Percentiles rank a stretch among this genome's conserved stretches.
Conservation (phyloP, 2,888 invertebrate genomes). For the Tetragonisca angustula region DNA sequence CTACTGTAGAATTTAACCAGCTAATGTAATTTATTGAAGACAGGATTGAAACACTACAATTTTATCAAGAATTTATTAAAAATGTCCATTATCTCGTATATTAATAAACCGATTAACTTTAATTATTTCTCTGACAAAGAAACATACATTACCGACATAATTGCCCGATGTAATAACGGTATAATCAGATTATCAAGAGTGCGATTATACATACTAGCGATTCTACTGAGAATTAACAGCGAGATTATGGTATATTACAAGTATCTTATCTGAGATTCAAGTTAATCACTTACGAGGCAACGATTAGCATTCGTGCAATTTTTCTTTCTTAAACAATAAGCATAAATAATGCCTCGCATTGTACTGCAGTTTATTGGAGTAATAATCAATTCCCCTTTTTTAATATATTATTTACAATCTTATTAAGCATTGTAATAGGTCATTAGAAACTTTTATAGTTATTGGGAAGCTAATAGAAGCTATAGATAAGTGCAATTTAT, state of each 20-base stretch:
- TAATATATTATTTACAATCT: neutral
- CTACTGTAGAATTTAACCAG: neutral
- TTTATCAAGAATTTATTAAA: neutral
- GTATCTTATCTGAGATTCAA: neutral
- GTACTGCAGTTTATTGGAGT: neutral
- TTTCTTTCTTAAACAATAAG: neutral
- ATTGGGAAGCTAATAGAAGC: too few relatives aligned
- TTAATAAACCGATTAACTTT: constrained; percentile 9
- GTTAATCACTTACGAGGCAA: neutral
- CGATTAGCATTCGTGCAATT: neutral
- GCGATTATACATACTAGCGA: constrained; percentile 35
- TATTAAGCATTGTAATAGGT: neutral
- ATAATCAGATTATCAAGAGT: constrained; percentile 55
- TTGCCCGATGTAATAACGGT: constrained; percentile 23
- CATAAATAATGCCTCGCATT: too few relatives aligned
- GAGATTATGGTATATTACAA: constrained; percentile 3
- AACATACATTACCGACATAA: constrained; percentile 8
- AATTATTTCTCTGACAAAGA: constrained; percentile 4
- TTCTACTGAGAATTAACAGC: constrained; percentile 13
- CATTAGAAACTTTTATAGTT: neutral
- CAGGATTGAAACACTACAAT: too few relatives aligned
- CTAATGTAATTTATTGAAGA: neutral
- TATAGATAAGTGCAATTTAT: too few relatives aligned
- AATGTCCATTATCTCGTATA: neutral
- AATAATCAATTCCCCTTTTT: neutral